These are phyloP conservation scores for Nymphicus hollandicus DNA, from an alignment of 2,113 vertebrate species.

Conservation along the genomic window DNA sequence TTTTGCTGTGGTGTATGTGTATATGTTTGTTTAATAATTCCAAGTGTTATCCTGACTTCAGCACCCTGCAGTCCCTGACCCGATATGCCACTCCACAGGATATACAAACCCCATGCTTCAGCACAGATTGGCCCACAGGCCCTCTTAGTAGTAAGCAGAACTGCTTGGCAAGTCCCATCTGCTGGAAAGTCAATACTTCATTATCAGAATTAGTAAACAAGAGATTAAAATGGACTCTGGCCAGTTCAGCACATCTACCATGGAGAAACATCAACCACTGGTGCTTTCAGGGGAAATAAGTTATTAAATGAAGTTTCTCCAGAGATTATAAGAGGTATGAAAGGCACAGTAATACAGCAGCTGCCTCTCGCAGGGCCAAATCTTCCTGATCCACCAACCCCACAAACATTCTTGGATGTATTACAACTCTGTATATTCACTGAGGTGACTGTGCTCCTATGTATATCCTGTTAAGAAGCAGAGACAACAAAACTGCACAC, in stretches of 20 bases:
- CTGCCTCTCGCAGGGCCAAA: background rate
- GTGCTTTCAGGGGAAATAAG: background rate
- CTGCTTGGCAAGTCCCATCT: conserved; percentile 5
- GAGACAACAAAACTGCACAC: background rate
- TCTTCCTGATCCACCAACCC: background rate
- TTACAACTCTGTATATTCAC: accelerated
- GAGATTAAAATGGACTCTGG: conserved; percentile 45
- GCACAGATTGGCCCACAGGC: background rate
- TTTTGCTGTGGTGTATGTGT: background rate
- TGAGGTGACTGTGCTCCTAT: accelerated
- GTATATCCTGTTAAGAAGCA: background rate
- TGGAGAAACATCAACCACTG: background rate
- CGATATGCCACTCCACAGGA: background rate
- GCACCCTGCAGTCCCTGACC: background rate
- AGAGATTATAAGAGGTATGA: background rate
- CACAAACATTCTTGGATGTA: background rate
- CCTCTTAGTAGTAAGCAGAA: background rate
- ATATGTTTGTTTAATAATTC: background rate
- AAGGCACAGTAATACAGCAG: background rate
- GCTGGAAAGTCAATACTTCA: conserved; percentile 32
- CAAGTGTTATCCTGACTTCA: background rate
- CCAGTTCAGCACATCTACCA: conserved; percentile 37
- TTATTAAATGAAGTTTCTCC: conserved; percentile 4
- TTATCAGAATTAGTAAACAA: background rate
- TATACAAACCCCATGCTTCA: background rate